Conservation (phyloP, 2,113 vertebrate genomes). For the Gobiocypris rarus region DNA sequence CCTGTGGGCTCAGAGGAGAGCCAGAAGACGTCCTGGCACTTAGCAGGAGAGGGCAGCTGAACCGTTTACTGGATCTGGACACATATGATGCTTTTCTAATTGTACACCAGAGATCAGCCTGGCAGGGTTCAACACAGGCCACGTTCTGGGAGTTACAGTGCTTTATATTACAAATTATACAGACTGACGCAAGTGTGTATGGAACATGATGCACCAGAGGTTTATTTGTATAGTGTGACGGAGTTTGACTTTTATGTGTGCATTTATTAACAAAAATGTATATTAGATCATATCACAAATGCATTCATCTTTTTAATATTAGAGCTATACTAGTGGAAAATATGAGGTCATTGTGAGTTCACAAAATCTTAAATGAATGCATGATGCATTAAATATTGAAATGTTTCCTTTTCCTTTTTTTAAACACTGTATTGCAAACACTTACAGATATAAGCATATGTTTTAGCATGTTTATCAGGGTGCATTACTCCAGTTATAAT, state of each 20-base stretch:
- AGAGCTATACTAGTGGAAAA: neutral
- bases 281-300: conserved; percentile 12
- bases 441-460: neutral
- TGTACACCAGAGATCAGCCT: neutral
- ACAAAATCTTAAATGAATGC: neutral
- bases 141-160: neutral
- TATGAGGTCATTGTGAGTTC: neutral
- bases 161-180: neutral
- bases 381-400: neutral
- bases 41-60: neutral
- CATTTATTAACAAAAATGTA: neutral
- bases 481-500: neutral
- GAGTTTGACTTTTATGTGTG: neutral
- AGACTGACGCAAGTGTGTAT: neutral
- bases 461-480: neutral
- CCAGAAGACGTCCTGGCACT: conserved; percentile 43
- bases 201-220: neutral
- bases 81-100: conserved; percentile 21
- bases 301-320: neutral
- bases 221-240: conserved; percentile 23
- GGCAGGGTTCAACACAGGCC: neutral
- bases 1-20: conserved; percentile 47
- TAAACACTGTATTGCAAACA: neutral
- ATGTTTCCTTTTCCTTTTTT: neutral
- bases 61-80: neutral